These are phyloP conservation scores for Pelobates fuscus DNA, from an alignment of 2,113 vertebrate genomes.

Conservation along the genomic window DNA sequence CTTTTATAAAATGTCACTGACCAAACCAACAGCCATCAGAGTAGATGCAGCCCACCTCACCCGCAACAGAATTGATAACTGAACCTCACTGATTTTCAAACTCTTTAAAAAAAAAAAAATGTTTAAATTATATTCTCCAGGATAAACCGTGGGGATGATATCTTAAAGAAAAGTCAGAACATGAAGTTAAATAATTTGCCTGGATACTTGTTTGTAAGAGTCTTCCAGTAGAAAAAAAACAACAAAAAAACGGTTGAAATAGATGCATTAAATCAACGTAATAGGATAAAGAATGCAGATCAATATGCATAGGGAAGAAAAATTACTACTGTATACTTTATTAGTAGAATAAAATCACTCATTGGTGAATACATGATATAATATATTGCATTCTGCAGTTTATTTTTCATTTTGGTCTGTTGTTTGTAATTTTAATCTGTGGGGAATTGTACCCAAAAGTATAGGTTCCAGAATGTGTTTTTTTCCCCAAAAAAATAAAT, in stretches of 20 bases:
- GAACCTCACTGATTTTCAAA: background rate
- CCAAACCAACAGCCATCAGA: too few relatives aligned
- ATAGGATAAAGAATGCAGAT: constrained; percentile 37
- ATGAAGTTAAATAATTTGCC: constrained; percentile 37
- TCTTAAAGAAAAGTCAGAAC: constrained; percentile 5
- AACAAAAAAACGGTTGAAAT: constrained; percentile 15
- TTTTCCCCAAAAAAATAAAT: too few relatives aligned
- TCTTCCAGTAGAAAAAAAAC: constrained; percentile 21
- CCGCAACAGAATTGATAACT: background rate
- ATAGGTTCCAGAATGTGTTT: too few relatives aligned
- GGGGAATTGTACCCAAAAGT: too few relatives aligned
- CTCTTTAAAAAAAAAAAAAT: too few relatives aligned
- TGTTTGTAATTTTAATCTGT: too few relatives aligned
- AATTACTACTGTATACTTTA: constrained; percentile 14
- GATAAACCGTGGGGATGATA: background rate
- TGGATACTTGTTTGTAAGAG: background rate
- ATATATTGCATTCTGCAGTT: too few relatives aligned
- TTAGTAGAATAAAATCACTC: constrained; percentile 39
- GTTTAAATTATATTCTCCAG: background rate
- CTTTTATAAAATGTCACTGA: too few relatives aligned
- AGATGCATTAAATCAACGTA: constrained; percentile 34
- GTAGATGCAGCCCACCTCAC: background rate
- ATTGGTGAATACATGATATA: constrained; percentile 23
- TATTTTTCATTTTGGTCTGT: too few relatives aligned
- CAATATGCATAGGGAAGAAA: constrained; percentile 26